These are phyloP conservation scores for Blera fallax DNA, from an alignment of 2,888 invertebrate species.

Conservation along the genomic window DNA sequence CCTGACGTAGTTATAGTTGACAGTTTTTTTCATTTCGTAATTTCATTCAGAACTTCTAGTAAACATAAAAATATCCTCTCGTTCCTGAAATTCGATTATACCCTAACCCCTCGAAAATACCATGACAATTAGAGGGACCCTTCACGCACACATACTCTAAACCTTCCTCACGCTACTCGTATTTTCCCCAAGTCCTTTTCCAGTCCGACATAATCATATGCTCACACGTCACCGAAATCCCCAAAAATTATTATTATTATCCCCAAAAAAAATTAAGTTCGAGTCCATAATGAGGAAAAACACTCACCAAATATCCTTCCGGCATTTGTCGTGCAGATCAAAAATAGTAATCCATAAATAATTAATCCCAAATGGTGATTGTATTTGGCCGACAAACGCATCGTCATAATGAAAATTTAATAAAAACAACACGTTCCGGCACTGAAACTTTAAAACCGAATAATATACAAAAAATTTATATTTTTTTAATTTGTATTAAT, in stretches of 20 bases:
- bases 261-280: not conserved
- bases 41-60: too few relatives aligned
- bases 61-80: too few relatives aligned
- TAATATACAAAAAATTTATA: constrained; percentile 8
- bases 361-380: constrained; percentile 81
- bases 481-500: not conserved
- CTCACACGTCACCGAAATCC: not conserved
- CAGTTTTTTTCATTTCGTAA: too few relatives aligned
- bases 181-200: not conserved
- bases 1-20: too few relatives aligned
- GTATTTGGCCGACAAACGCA: constrained; percentile 80
- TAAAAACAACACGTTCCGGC: constrained; percentile 5
- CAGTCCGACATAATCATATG: not conserved
- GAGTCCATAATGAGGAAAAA: not conserved
- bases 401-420: constrained; percentile 77
- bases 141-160: too few relatives aligned
- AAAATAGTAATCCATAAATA: constrained; percentile 80
- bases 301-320: constrained; percentile 82
- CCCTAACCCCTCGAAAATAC: too few relatives aligned
- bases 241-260: not conserved
- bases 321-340: constrained; percentile 76
- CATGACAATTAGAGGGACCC: not conserved
- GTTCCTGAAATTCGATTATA: too few relatives aligned
- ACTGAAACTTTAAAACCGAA: constrained; percentile 12
- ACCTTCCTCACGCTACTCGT: not conserved